phyloP scores from a whole-genome alignment of 2,113 vertebrate species.

The Chamaetylas fuelleborni region DNA sequence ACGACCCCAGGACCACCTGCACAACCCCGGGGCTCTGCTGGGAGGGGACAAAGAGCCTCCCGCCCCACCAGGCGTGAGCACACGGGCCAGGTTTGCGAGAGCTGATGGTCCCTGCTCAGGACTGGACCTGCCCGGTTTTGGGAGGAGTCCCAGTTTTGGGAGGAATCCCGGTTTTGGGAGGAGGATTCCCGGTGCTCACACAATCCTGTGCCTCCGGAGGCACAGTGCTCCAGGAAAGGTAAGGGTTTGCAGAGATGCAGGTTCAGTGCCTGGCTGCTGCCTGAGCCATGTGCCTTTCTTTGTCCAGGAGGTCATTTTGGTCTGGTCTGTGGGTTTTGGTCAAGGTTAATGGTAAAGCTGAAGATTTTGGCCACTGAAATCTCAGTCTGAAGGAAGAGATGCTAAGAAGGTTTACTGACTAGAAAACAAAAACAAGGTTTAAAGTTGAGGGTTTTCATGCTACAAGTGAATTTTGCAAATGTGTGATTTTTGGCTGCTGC shows the following conservation, averaged over 20 bases:
- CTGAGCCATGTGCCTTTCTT: background rate
- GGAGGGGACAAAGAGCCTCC: too few relatives aligned
- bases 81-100: too few relatives aligned
- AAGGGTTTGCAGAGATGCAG: background rate
- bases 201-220: rapidly evolving
- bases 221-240: background rate
- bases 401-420: background rate
- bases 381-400: background rate
- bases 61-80: too few relatives aligned
- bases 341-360: background rate
- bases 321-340: rapidly evolving
- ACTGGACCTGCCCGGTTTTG: rapidly evolving
- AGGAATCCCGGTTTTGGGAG: rapidly evolving
- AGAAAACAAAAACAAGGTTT: background rate
- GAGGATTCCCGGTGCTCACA: rapidly evolving
- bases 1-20: too few relatives aligned
- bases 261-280: rapidly evolving
- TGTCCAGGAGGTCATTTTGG: rapidly evolving
- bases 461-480: background rate
- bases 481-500: too few relatives aligned
- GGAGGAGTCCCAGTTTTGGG: rapidly evolving
- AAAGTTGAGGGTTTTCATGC: rapidly evolving
- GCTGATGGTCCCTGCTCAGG: background rate
- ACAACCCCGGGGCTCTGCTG: too few relatives aligned
- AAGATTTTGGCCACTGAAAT: rapidly evolving